phyloP scores from a whole-genome alignment of 2,113 vertebrate species.

The Onychostruthus taczanowskii region DNA sequence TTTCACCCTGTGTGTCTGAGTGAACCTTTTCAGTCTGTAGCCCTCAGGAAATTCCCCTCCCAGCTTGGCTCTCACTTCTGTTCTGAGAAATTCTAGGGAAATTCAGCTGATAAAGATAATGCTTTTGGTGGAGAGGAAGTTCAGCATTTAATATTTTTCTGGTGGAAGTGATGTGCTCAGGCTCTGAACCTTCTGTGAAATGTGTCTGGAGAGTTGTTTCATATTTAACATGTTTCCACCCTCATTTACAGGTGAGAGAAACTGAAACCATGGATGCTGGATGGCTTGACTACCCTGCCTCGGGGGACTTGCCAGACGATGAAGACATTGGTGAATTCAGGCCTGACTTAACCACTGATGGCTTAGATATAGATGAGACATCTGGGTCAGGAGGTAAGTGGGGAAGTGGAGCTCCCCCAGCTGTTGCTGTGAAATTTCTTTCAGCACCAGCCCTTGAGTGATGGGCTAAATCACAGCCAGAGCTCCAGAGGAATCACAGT shows the following conservation, averaged over 20 bases:
- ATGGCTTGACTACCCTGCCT: constrained; percentile 54
- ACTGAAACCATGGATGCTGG: constrained; percentile 72
- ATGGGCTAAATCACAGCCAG: neutral
- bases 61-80: neutral
- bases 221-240: neutral
- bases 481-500: neutral
- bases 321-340: constrained; percentile 48
- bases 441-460: neutral
- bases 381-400: constrained; percentile 87
- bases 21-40: neutral
- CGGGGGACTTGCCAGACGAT: constrained; percentile 73
- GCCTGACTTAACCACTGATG: constrained; percentile 38
- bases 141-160: neutral
- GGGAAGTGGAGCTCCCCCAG: neutral
- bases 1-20: neutral
- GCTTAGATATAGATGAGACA: constrained; percentile 55
- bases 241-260: constrained; percentile 70
- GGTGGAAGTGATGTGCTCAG: neutral
- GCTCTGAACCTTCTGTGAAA: neutral
- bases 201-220: neutral
- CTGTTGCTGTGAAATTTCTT: neutral
- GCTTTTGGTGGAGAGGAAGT: neutral
- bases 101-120: neutral
- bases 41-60: constrained; percentile 31
- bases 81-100: constrained; percentile 33